Base-by-base conservation (phyloP, 64 coral and sea anemone genomes). In the Actinia tenebrosa region DNA sequence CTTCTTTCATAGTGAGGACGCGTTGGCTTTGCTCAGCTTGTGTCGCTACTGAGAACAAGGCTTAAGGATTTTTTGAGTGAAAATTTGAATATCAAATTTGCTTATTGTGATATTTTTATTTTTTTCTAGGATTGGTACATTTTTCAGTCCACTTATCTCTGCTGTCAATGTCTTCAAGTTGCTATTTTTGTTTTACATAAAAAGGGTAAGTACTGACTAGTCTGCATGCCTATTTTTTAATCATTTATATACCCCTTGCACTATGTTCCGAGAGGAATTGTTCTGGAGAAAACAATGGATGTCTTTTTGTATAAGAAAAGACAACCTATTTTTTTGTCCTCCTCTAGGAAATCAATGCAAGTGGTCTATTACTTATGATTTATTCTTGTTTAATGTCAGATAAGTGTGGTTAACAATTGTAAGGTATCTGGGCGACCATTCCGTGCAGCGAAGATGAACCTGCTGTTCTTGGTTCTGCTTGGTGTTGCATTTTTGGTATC, bases 131-230 rank as follows among this genome's bases (percentile, higher is more conserved):
- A 95, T 95, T 86, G 97, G 97, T 19, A 92, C 94, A 30, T 99
- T 99, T 68, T 99, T 91, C 86, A 95, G 97, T 56, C 97, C 97
- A 16, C 77, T 99, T 14, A 68, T 99, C 9, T 92, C 97, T n/a
- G 86, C 92, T 45, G 91, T 99, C 23, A 91, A 92, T 64, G 80
- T 99, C 15, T 61, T 99, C 66, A 99, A 99, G 58, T 64, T 99
- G 16, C 85, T 83, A 15, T 64, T 95, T 86, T 88, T 99, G 56
- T 99, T 99, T 92, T 95, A 99, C 59, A 93, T 99, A 18, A 99
- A 99, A 85, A 99, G 85, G 93, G 97, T 95, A 86, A 77, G 88
- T 98, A 37, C 30, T 37, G 30, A 37, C 30, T 1, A 37, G 30
- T 37, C 30, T 37, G 30, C 30, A 37, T 37, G 1, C 30, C 1